Base-by-base conservation (phyloP, 2,797 vertebrate species). In the Paguma larvata region DNA sequence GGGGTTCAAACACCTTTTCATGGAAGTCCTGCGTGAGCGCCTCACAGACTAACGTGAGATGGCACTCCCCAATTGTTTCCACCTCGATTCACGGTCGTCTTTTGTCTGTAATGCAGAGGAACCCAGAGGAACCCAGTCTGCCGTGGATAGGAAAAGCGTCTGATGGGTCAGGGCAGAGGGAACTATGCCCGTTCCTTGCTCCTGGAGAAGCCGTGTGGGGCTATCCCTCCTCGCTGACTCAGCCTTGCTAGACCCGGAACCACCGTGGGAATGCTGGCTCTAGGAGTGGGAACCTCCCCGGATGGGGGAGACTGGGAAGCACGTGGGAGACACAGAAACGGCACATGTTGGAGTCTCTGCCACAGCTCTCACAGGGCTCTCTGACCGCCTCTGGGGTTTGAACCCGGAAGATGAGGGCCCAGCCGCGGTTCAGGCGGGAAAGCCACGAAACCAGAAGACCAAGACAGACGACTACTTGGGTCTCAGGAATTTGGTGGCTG, bases 261-360 rank as follows among this genome's bases (percentile, higher is more conserved):
- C 21, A 46, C 30, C 12, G 1, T 7, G 56, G 21, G 46, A 5
- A 25, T 4, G 34, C 11, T 21, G 32, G 18, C 34, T n/a, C 23
- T 5, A 23, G 21, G 10, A 53, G 21, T 5, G 16, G 15, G 46
- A 5, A 27, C 5, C 1, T 62, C n/a, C 51, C 13, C 19, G 38
- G 10, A 27, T 23, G 67, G 48, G 3, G 70, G 27, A 23, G 10
- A 3, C 27, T 44, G 62, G n/a, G 48, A 23, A 0, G 38, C 18
- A 30, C 68, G 5, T 16, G 41, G 70, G 14, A 11, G 48, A 59
- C 4, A 5, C 38, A 10, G 11, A n/a, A 32, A 41, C 7, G 63
- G 15, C 0, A 0, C 1, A 0, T 2, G 27, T 38, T 21, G 14
- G 7, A 15, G 23, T 46, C 51, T 25, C 78, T 44, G 53, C 62